Evolutionary conservation across 2,113 vertebrate species (phyloP).

Genomic region (Falcunculus frontatus): DNA sequence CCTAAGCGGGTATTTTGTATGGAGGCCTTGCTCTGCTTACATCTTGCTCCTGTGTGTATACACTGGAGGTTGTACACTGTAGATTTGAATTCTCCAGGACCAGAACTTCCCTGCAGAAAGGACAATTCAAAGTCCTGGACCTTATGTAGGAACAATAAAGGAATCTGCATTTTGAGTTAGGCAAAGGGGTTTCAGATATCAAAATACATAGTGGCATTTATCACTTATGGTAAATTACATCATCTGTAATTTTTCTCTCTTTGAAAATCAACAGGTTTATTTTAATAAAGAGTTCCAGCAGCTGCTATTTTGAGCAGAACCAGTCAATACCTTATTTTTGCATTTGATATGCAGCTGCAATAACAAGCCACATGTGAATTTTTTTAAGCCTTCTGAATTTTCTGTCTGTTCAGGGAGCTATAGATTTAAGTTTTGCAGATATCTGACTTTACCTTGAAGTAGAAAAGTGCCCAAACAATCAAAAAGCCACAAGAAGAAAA

Average conservation of each 20-base stretch:
- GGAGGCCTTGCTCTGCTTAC: background rate
- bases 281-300: conserved; percentile 12
- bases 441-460: conserved; percentile 37
- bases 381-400: conserved; percentile 38
- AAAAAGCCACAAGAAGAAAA: background rate
- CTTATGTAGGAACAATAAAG: background rate
- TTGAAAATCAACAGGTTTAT: conserved; percentile 46
- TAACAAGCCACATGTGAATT: conserved; percentile 49
- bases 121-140: background rate
- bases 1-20: background rate
- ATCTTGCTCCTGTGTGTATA: fast-evolving
- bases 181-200: background rate
- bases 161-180: background rate
- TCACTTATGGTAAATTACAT: background rate
- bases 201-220: background rate
- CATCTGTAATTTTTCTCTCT: conserved; percentile 3
- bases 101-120: background rate
- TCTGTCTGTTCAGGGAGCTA: conserved; percentile 26
- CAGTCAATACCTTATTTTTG: conserved; percentile 46
- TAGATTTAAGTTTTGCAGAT: conserved; percentile 31
- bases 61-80: fast-evolving
- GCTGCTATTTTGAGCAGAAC: conserved; percentile 19
- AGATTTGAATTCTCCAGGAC: fast-evolving
- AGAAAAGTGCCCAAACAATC: background rate
- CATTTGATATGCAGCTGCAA: conserved; percentile 35